phyloP scores from a whole-genome alignment of 2,113 vertebrate genomes.

The Phaethon lepturus region DNA sequence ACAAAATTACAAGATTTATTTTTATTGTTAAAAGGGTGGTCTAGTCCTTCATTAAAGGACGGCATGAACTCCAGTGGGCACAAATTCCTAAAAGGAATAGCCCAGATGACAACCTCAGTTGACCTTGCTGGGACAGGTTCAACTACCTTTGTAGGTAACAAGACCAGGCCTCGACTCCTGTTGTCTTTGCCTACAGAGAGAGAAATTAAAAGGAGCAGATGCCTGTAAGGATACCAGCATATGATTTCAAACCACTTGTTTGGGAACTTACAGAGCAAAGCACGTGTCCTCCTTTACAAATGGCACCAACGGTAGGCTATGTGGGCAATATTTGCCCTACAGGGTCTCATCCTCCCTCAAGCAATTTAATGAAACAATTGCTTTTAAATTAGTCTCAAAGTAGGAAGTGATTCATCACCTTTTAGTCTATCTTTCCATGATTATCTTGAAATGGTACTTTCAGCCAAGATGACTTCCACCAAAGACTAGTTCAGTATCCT shows the following conservation, averaged over 20 bases:
- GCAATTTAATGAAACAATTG: neutral
- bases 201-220: neutral
- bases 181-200: neutral
- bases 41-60: neutral
- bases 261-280: neutral
- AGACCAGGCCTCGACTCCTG: neutral
- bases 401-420: neutral
- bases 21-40: neutral
- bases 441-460: neutral
- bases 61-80: neutral
- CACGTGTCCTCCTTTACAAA: neutral
- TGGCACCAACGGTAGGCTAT: neutral
- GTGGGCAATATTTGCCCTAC: neutral
- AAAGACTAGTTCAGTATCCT: neutral
- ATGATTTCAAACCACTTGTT: neutral
- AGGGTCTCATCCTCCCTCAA: neutral
- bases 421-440: neutral
- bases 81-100: neutral
- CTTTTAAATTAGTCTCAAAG: neutral
- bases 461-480: neutral
- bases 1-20: neutral
- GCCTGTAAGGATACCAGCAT: neutral
- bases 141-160: neutral
- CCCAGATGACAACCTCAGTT: neutral
- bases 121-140: neutral